Evolutionary conservation across 2,797 vertebrate species (phyloP), one percentile per base, ranked within the genome.

Genomic region (Uromys caudimaculatus): DNA sequence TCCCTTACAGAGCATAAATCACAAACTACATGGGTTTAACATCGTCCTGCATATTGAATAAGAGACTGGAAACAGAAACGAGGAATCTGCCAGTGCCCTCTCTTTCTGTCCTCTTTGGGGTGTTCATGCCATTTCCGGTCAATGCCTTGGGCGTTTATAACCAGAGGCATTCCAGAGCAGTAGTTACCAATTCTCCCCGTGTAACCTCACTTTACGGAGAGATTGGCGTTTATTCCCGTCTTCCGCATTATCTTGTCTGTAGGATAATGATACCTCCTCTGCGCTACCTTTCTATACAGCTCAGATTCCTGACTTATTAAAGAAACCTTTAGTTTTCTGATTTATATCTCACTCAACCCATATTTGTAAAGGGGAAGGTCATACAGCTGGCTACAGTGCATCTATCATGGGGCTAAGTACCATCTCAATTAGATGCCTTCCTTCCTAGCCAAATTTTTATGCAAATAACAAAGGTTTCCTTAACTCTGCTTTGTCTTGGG

Each of bases 371-470:
- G 52, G 24, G 38, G 56, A 64, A 62, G 75, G 56, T 60, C 60
- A 50, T 16, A 12, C 7, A 32, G 29, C 5, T 76, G 32, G 3
- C 73, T 69, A 47, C 89, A 56, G 4, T 41, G 44, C n/a, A 67
- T 47, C 75, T 93, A 67, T 16, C 23, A 4, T 23, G 38, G 56
- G 67, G 41, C 54, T 77, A 91, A 91, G 12, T 60, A 35, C 8
- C 87, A 62, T 35, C 94, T 79, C 47, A 87, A 90, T 87, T 90
- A n/a, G 47, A 67, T 69, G n/a, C 60, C 17, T 73, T 95, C 82
- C 79, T 97, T 92, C 92, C 52, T 29, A 75, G 23, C 41, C 19
- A 83, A 73, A 71, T 84, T 50, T n/a, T 89, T 92, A 58, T 35
- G 62, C 58, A 93, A 94, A 86, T 47, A 83, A 16, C 27, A 41